Evolutionary conservation across 2,797 vertebrate genomes (phyloP).

Genomic region (Tinamus major): DNA sequence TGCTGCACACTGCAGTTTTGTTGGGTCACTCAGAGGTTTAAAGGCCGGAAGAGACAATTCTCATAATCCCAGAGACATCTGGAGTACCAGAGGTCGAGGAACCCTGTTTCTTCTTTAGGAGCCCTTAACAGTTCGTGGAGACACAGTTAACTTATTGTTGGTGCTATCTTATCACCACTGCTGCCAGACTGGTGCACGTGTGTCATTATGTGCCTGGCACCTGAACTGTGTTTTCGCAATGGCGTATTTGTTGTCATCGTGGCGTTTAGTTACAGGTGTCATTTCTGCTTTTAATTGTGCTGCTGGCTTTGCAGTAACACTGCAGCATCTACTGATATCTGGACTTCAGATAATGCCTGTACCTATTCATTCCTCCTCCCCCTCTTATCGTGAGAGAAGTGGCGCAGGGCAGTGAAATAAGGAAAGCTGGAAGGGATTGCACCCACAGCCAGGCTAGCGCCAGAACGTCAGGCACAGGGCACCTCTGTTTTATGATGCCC

Average conservation of each 20-base stretch:
- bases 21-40: neutral
- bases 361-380: neutral
- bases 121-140: constrained; percentile 37
- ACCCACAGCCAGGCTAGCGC: neutral
- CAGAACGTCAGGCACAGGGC: accelerated
- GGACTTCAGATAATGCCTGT: neutral
- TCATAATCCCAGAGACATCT: neutral
- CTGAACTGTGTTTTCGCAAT: neutral
- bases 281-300: neutral
- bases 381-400: neutral
- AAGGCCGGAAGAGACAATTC: neutral
- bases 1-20: neutral
- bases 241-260: neutral
- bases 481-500: neutral
- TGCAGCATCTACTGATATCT: neutral
- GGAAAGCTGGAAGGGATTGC: neutral
- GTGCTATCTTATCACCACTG: constrained; percentile 52
- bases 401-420: neutral
- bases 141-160: constrained; percentile 63
- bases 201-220: constrained; percentile 20
- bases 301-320: neutral
- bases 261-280: neutral
- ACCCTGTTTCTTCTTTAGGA: neutral
- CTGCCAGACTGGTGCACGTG: neutral
- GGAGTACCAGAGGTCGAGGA: constrained; percentile 36